These are phyloP conservation scores for Hydropsyche betteni DNA, from an alignment of 2,888 invertebrate species.

Conservation along the genomic window DNA sequence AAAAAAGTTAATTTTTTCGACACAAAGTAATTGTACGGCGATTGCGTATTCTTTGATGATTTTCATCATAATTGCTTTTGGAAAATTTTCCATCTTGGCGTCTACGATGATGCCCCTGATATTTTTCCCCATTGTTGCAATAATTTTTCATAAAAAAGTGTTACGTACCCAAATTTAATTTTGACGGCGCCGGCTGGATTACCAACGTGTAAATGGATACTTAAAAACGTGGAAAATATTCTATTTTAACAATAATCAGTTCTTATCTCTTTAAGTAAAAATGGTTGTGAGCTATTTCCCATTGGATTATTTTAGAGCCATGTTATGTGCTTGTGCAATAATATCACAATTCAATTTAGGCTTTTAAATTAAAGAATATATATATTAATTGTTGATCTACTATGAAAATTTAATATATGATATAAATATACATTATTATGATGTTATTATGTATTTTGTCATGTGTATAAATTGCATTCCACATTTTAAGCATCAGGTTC, in stretches of 20 bases:
- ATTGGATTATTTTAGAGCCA: conserved; percentile 64
- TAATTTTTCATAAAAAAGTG: background rate
- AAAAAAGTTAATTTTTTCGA: background rate
- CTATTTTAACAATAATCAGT: conserved; percentile 51
- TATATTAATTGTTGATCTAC: conserved; percentile 73
- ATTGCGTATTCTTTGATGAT: conserved; percentile 2
- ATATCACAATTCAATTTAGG: conserved; percentile 70
- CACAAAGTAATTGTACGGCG: background rate
- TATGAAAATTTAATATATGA: conserved; percentile 71
- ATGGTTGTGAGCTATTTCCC: conserved; percentile 69
- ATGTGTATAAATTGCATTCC: conserved; percentile 66
- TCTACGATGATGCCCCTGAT: background rate
- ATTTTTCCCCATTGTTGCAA: conserved; percentile 10
- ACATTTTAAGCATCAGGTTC: conserved; percentile 61
- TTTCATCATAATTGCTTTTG: background rate
- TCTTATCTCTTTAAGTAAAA: conserved; percentile 58
- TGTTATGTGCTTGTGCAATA: conserved; percentile 69
- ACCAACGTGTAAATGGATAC: conserved; percentile 22
- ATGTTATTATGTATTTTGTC: conserved; percentile 58
- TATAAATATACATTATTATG: conserved; percentile 70
- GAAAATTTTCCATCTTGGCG: background rate
- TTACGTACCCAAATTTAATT: no score
- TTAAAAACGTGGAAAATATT: conserved; percentile 39
- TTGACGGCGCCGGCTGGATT: background rate
- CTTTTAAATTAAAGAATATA: conserved; percentile 67